Evolutionary conservation across 2,113 vertebrate genomes (phyloP), one percentile per base, ranked within the genome.

Genomic region (Vulpes ferrilata): DNA sequence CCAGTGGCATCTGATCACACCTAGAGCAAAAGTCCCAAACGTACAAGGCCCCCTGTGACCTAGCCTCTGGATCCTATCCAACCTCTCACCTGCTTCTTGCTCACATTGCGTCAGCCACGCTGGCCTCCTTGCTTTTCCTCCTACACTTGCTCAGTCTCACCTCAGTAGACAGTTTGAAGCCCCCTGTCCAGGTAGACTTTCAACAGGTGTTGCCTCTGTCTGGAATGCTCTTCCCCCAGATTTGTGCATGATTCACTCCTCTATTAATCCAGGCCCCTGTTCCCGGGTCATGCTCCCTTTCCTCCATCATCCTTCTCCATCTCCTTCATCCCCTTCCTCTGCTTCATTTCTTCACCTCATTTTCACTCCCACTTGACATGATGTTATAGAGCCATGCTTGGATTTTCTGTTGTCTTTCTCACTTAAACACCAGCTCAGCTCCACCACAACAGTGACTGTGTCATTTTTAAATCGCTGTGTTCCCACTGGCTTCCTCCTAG

Each of bases 31-130:
- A 43, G 30, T 23, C 22, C 22, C 15, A 43, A 83, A 23, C 19
- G 19, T 13, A 3, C 12, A 27, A 80, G 73, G 27, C 19, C n/a
- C 43, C 67, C 6, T 19, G 0, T 27, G 67, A 69, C 51, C 27
- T 71, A 74, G 55, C 2, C 17, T 32, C 67, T 48, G 51, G 38
- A 27, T 82, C 74, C 43, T 64, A 20, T 25, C 13, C 38, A 65
- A 7, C 8, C 12, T 35, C 57, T 53, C 32, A 5, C 17, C 30
- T 62, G 12, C 35, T n/a, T 67, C 79, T 55, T 53, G 7, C 8
- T 81, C 5, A 0, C 0, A 1, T 55, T 48, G 16, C 22, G 55
- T 5, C 20, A 35, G 15, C 32, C 59, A 35, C 1, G 1, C 11
- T 0, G 1, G 35, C 64, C n/a, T 84, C 55, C 53, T 71, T n/a